Conservation (phyloP, 2,113 vertebrate genomes). For the Eolophus roseicapilla region DNA sequence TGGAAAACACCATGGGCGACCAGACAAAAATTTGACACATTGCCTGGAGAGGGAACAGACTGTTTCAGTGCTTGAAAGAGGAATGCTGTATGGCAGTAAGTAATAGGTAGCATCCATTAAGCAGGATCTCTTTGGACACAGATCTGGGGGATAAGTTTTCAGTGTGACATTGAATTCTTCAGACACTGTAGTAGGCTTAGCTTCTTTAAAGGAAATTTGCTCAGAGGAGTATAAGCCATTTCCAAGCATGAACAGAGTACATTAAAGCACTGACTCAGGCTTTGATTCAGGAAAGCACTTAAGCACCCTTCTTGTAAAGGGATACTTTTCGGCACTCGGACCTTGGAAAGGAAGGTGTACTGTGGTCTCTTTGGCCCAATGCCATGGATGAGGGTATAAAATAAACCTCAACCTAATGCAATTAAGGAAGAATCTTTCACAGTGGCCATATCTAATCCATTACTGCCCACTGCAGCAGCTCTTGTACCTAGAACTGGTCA, state of each 20-base stretch:
- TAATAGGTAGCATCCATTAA: slow-evolving; percentile 66
- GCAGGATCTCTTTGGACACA: slow-evolving; percentile 46
- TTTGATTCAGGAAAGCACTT: slow-evolving; percentile 71
- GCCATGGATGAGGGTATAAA: slow-evolving; percentile 13
- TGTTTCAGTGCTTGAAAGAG: slow-evolving; percentile 20
- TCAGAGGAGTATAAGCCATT: slow-evolving; percentile 54
- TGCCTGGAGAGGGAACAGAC: slow-evolving; percentile 37
- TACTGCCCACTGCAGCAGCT: slow-evolving; percentile 36
- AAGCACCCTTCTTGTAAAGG: slow-evolving; percentile 65
- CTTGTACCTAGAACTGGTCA: slow-evolving; percentile 3
- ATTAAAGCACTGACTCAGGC: slow-evolving; percentile 63
- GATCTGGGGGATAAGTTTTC: slow-evolving; percentile 59
- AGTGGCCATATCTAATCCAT: slow-evolving; percentile 39
- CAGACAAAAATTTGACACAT: not conserved
- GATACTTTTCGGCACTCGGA: slow-evolving; percentile 12
- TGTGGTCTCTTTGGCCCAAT: slow-evolving; percentile 22
- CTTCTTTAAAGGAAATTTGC: slow-evolving; percentile 50
- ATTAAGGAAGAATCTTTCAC: slow-evolving; percentile 39
- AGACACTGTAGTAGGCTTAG: slow-evolving; percentile 47
- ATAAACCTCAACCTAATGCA: slow-evolving; percentile 41
- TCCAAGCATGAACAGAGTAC: slow-evolving; percentile 43
- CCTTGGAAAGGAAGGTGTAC: slow-evolving; percentile 41
- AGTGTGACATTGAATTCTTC: slow-evolving; percentile 67
- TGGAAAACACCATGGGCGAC: slow-evolving; percentile 19
- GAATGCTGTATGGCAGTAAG: slow-evolving; percentile 12